A percentile compares a stretch with the other conserved stretches of the same genome.
Evolutionary conservation across 2,888 invertebrate genomes (phyloP).

Genomic region (Mesodorylaimus sp.): DNA sequence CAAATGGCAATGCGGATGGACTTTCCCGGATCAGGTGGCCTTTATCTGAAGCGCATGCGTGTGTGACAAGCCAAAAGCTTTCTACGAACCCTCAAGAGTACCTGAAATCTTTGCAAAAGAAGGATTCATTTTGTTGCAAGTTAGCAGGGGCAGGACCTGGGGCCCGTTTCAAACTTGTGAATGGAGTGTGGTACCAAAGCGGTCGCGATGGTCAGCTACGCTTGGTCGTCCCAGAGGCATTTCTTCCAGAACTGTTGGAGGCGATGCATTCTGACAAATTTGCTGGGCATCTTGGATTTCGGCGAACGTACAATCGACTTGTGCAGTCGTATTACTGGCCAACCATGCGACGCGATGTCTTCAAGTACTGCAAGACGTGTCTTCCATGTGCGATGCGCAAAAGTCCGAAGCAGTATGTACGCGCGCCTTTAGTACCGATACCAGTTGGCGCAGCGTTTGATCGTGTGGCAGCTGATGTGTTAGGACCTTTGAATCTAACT

Average conservation of each 20-base stretch:
- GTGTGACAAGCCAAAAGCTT: too few relatives aligned
- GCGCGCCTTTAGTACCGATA: background rate
- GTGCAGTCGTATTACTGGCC: constrained; percentile 10
- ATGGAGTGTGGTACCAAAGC: too few relatives aligned
- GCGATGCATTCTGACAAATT: constrained; percentile 13
- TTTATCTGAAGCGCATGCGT: too few relatives aligned
- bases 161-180: too few relatives aligned
- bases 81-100: too few relatives aligned
- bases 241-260: constrained; percentile 13
- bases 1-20: constrained; percentile 4
- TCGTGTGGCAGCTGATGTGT: constrained; percentile 9
- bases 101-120: too few relatives aligned
- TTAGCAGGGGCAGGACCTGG: too few relatives aligned
- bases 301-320: constrained; percentile 8
- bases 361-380: constrained; percentile 10
- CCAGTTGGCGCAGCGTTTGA: constrained; percentile 6
- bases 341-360: constrained; percentile 10
- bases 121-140: too few relatives aligned
- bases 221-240: constrained; percentile 10
- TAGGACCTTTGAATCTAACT: constrained; percentile 10
- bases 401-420: background rate
- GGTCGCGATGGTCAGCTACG: background rate
- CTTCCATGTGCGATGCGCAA: constrained; percentile 8
- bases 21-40: too few relatives aligned
- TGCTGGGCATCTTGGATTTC: constrained; percentile 10